These are phyloP conservation scores for Thinocorus orbignyianus DNA, from an alignment of 2,113 vertebrate species.

Conservation along the genomic window DNA sequence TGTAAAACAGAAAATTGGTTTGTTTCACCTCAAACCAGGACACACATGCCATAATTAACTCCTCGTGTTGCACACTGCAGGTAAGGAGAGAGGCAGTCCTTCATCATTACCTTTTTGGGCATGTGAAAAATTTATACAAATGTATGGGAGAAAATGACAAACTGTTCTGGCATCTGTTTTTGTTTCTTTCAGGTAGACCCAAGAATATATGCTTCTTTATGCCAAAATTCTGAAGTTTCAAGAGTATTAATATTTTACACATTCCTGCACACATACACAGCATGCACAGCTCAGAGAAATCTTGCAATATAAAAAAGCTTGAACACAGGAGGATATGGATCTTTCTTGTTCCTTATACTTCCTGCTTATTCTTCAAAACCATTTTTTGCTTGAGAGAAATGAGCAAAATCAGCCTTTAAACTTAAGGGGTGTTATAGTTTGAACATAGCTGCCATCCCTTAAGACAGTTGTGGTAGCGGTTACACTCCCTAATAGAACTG, in stretches of 20 bases:
- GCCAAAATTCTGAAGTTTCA: neutral
- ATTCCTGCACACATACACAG: neutral
- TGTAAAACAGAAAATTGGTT: too few species aligned
- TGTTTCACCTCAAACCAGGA: too few species aligned
- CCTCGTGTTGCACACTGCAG: neutral
- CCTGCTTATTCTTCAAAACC: neutral
- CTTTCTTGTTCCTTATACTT: neutral
- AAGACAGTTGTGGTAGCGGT: neutral
- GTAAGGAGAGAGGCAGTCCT: neutral
- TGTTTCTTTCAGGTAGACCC: neutral
- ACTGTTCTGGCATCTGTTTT: neutral
- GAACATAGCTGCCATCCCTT: neutral
- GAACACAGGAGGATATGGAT: neutral
- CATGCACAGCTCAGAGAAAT: neutral
- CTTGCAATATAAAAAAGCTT: neutral
- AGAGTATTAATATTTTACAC: neutral
- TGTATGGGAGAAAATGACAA: neutral
- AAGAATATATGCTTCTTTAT: neutral
- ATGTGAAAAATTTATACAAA: neutral
- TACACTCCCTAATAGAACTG: neutral
- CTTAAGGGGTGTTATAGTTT: neutral
- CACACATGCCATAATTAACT: neutral
- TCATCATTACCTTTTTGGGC: accelerated
- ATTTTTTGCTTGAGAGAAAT: neutral
- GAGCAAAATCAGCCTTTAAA: neutral